A percentile compares a stretch with the other conserved stretches of the same genome.
phyloP scores from a whole-genome alignment of 2,113 vertebrate species.

The Chloropsis hardwickii region DNA sequence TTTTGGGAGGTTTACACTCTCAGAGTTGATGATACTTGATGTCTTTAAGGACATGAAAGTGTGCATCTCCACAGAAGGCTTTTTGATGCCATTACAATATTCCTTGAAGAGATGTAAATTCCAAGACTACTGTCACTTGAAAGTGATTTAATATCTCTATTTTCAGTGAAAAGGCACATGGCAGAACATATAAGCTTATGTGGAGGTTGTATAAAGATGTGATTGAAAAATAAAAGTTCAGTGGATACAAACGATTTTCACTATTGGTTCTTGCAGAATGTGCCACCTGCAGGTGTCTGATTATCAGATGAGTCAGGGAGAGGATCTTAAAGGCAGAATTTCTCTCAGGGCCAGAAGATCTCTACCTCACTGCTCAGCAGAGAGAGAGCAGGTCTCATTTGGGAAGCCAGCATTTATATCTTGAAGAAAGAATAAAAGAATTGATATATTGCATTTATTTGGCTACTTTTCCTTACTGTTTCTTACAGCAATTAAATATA shows the following conservation, averaged over 20 bases:
- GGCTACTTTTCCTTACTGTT: not conserved
- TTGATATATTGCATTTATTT: not conserved
- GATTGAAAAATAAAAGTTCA: not conserved
- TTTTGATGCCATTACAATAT: not conserved
- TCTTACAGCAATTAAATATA: not conserved
- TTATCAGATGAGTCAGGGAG: not conserved
- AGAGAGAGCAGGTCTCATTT: not conserved
- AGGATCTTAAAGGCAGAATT: not conserved
- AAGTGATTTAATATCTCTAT: not conserved
- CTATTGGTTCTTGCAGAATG: not conserved
- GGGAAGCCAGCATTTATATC: not conserved
- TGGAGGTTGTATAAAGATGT: not conserved
- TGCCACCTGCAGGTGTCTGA: not conserved
- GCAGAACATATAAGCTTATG: not conserved
- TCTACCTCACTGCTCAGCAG: not conserved
- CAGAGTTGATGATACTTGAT: not conserved
- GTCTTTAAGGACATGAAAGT: not conserved
- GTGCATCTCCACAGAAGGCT: not conserved
- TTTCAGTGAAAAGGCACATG: not conserved
- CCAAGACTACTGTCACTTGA: not conserved
- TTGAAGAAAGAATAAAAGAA: not conserved
- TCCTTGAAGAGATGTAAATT: slow-evolving; percentile 19
- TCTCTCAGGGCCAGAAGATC: not conserved
- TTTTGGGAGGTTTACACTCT: not conserved
- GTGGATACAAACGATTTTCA: not conserved